Conservation (phyloP, 2,797 vertebrate species). For the Champsocephalus esox region DNA sequence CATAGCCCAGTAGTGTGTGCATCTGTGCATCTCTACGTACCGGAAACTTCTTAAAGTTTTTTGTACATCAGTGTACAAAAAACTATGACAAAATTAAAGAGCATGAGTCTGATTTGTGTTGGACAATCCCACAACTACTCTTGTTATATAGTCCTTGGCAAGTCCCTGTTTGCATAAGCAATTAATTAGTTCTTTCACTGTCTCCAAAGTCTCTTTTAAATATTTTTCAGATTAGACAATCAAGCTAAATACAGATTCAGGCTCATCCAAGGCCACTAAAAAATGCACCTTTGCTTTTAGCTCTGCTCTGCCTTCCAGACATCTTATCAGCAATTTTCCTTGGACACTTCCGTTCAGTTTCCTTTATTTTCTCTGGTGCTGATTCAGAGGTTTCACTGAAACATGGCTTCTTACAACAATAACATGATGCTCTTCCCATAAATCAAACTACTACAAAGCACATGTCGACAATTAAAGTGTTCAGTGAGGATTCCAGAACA, state of each 20-base stretch:
- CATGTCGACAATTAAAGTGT: conserved; percentile 3
- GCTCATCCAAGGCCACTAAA: conserved; percentile 54
- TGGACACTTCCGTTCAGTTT: conserved; percentile 60
- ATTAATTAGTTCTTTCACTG: conserved; percentile 78
- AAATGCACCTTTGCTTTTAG: conserved; percentile 58
- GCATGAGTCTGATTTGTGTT: conserved; percentile 56
- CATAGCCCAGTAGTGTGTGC: too few species aligned
- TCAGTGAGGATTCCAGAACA: conserved; percentile 13
- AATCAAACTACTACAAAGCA: conserved; percentile 20
- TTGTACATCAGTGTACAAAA: too few species aligned
- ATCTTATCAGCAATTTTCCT: conserved; percentile 64
- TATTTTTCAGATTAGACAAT: conserved; percentile 76
- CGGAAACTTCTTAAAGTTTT: too few species aligned
- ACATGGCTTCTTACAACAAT: conserved; percentile 19
- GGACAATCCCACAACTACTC: conserved; percentile 68
- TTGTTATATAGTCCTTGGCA: conserved; percentile 73
- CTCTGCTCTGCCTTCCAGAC: conserved; percentile 43
- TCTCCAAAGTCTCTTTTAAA: conserved; percentile 68
- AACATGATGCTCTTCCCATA: conserved; percentile 21
- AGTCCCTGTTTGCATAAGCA: conserved; percentile 73
- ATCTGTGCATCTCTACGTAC: too few species aligned
- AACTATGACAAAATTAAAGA: conserved; percentile 33
- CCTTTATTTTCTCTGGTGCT: conserved; percentile 40
- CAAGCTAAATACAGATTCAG: conserved; percentile 76
- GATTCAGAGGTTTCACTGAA: conserved; percentile 58